These are phyloP conservation scores for Hypolimnas misippus DNA, from an alignment of 2,888 invertebrate species.

Conservation along the genomic window DNA sequence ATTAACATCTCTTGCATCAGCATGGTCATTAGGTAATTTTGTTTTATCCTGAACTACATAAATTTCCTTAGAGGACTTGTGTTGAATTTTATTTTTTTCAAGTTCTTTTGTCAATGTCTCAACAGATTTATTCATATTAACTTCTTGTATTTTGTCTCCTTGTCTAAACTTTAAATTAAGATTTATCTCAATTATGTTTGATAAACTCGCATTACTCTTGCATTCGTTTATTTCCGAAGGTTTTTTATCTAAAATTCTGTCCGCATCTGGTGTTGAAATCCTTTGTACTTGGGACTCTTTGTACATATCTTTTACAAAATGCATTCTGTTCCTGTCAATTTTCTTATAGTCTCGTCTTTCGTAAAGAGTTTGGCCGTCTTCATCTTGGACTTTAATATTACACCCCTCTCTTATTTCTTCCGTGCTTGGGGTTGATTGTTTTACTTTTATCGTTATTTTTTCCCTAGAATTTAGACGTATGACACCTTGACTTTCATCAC, in stretches of 20 bases:
- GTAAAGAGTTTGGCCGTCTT: conserved; percentile 61
- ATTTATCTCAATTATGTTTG: conserved; percentile 67
- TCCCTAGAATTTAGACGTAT: conserved; percentile 54
- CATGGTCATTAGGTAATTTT: conserved; percentile 42
- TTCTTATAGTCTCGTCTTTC: conserved; percentile 61
- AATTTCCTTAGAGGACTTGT: conserved; percentile 51
- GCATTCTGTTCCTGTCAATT: conserved; percentile 33
- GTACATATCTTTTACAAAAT: conserved; percentile 55
- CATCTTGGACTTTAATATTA: conserved; percentile 62
- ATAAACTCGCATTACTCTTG: conserved; percentile 53
- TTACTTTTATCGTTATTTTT: conserved; percentile 55
- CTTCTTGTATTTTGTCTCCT: conserved; percentile 58
- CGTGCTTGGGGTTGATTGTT: conserved; percentile 54
- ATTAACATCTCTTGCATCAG: conserved; percentile 62
- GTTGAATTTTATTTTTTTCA: conserved; percentile 35
- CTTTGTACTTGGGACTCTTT: conserved; percentile 55
- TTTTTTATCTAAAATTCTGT: conserved; percentile 44
- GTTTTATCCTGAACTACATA: conserved; percentile 52
- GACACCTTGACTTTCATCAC: conserved; percentile 33
- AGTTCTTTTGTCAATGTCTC: conserved; percentile 34
- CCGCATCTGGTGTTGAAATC: conserved; percentile 51
- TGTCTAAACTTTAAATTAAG: conserved; percentile 63
- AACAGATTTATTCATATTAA: conserved; percentile 53
- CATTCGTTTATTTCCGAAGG: conserved; percentile 41
- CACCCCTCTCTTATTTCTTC: conserved; percentile 57